Percentiles rank a stretch among this genome's conserved stretches.
phyloP scores from a whole-genome alignment of 1,140 invertebrate genomes.

The Cataglyphis hispanica region DNA sequence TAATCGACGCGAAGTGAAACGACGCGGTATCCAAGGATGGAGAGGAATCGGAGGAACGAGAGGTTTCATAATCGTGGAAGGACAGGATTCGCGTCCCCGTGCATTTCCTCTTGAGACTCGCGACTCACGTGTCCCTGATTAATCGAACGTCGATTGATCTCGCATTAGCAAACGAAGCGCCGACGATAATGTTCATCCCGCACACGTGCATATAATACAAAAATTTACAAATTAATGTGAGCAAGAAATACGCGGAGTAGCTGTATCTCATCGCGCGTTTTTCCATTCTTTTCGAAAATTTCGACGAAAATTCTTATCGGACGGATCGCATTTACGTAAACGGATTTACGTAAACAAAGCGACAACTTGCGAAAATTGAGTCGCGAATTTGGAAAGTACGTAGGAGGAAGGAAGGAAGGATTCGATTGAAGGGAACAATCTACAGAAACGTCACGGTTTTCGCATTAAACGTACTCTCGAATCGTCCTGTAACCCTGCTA shows the following conservation, averaged over 20 bases:
- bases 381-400: background rate
- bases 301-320: background rate
- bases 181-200: background rate
- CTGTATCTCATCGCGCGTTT: background rate
- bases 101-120: conserved; percentile 42
- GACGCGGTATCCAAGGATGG: conserved; percentile 24
- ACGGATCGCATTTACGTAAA: conserved; percentile 1
- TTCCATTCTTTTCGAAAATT: background rate
- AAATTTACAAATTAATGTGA: conserved; percentile 30
- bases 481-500: background rate
- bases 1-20: background rate
- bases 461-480: background rate
- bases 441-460: background rate
- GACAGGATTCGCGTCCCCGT: conserved; percentile 43
- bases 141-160: background rate
- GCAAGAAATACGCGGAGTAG: background rate
- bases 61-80: conserved; percentile 28
- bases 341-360: background rate
- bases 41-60: conserved; percentile 22
- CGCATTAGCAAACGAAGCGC: background rate
- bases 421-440: background rate
- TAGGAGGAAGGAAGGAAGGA: background rate
- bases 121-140: background rate
- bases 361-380: background rate
- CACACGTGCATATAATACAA: background rate